Base-by-base conservation (phyloP, 2,888 invertebrate species). In the Sclerodermus sp. region DNA sequence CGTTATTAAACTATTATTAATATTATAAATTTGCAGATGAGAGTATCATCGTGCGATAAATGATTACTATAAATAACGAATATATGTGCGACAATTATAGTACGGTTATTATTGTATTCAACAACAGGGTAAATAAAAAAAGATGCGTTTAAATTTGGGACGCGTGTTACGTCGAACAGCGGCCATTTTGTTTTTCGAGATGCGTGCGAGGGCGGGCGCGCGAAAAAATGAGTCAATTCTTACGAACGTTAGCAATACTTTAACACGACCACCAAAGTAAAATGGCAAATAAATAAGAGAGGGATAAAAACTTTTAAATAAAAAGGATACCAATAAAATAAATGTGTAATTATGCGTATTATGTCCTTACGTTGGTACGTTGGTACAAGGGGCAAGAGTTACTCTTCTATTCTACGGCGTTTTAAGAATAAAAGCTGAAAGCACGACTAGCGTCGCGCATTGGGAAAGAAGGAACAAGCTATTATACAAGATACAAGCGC, bases 91-190 rank as follows among this genome's bases (percentile, higher is more conserved):
- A 57, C 60, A 59, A 66, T 70, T 67, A 63, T 68, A 64, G 62
- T 67, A 63, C 59, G 61, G 59, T 69, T 64, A 62, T 60, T 68
- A 74, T 73, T 72, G 63, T 72, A 77, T 74, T 76, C 68, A 66
- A 73, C 60, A 70, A 77, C 77, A 77, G 77, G 77, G 77, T 77
- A 77, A 71, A 67, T 39, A 39, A 39, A n/a, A n/a, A 16, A 39
- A 39, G 45, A 44, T 47, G 47, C 50, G 47, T 57, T 62, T 64
- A 57, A 60, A n/a, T 53, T 66, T 62, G 63, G 62, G 60, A 69
- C 57, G 61, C 59, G 63, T 60, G 62, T 64, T 64, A 65, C 62
- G 60, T 67, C 62, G 68, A 71, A 67, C 65, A 64, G 67, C 71
- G 64, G 63, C 71, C 68, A 71, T 72, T 76, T 74, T 73, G 68